These are phyloP conservation scores for Calypte anna DNA, from an alignment of 2,113 vertebrate genomes.

Conservation along the genomic window DNA sequence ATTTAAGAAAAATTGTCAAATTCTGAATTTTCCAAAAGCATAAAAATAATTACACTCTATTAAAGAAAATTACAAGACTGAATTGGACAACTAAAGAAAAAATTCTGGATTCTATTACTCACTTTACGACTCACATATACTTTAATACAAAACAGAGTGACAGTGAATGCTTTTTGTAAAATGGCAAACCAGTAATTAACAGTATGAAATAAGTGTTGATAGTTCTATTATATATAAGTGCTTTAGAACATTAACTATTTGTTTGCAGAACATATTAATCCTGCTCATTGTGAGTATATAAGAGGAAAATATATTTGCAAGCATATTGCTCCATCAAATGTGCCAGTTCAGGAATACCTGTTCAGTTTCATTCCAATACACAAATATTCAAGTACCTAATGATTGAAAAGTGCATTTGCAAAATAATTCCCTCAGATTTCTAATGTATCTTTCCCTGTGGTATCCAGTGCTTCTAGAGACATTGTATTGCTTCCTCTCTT, in stretches of 20 bases:
- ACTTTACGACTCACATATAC: not conserved
- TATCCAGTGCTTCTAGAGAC: not conserved
- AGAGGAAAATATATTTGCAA: not conserved
- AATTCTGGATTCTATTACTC: not conserved
- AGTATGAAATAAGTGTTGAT: not conserved
- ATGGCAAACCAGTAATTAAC: not conserved
- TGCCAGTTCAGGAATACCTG: not conserved
- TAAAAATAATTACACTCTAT: not conserved
- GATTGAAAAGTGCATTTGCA: not conserved
- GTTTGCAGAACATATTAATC: not conserved
- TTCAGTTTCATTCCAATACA: not conserved
- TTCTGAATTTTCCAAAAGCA: not conserved
- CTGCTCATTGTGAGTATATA: not conserved
- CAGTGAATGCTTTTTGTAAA: not conserved
- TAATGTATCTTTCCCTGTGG: not conserved
- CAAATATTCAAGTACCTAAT: not conserved
- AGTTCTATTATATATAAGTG: not conserved
- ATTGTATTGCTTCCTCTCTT: not conserved
- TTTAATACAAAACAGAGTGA: not conserved
- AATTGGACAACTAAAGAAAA: not conserved
- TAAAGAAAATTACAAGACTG: not conserved
- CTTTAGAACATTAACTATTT: not conserved
- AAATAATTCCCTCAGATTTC: not conserved
- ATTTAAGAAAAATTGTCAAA: not conserved
- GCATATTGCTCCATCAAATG: not conserved